A percentile compares a stretch with the other conserved stretches of the same genome.
Conservation (phyloP, 2,888 invertebrate species). For the Andrena bucephala region DNA sequence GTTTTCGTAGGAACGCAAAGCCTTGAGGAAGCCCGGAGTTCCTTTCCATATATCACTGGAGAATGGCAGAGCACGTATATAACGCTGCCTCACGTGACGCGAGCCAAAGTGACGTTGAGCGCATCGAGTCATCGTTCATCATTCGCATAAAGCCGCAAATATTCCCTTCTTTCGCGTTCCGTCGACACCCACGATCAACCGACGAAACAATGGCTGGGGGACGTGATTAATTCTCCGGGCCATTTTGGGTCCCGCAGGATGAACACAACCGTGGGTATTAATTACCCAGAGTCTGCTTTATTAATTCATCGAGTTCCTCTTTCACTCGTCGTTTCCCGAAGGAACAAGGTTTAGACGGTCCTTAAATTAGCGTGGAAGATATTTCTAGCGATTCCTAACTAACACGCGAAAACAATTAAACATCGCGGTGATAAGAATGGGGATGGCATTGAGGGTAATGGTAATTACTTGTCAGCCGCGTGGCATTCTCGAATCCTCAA, state of each 20-base stretch:
- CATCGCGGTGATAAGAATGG: not conserved
- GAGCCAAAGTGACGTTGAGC: slow-evolving; percentile 40
- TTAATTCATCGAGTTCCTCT: not conserved
- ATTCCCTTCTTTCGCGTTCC: slow-evolving; percentile 55
- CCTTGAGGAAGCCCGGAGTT: slow-evolving; percentile 57
- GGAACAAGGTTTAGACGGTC: no score
- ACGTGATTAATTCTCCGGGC: slow-evolving; percentile 30
- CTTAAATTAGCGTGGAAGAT: no score
- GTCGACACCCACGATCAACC: slow-evolving; percentile 24
- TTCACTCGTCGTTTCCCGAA: not conserved
- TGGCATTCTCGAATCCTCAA: slow-evolving; percentile 6
- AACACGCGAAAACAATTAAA: not conserved
- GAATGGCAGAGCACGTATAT: slow-evolving; percentile 61
- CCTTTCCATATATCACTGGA: slow-evolving; percentile 65
- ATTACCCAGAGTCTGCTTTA: not conserved
- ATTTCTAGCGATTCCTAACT: no score
- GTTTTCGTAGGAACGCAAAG: slow-evolving; percentile 49
- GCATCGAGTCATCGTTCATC: slow-evolving; percentile 67
- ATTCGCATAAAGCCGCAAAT: slow-evolving; percentile 55
- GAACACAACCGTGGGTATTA: slow-evolving; percentile 7
- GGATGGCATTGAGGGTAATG: not conserved
- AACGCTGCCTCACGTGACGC: slow-evolving; percentile 48
- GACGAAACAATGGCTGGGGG: slow-evolving; percentile 18
- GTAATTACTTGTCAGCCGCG: not conserved
- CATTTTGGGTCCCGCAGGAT: not conserved